Percentiles rank a stretch among this genome's conserved stretches.
Conservation (phyloP, 2,888 invertebrate genomes). For the Microctonus brassicae region DNA sequence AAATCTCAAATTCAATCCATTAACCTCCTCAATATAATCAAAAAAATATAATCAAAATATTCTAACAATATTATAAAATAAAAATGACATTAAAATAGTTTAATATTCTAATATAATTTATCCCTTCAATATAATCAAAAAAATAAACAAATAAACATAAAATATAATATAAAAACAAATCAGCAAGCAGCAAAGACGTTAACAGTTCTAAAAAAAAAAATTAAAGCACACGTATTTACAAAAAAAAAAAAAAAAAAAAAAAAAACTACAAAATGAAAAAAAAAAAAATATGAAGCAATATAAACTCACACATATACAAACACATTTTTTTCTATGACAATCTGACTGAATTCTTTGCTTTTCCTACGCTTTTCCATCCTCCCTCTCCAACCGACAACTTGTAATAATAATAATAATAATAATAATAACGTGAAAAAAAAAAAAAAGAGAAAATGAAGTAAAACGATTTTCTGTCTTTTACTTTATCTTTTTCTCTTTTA, state of each 20-base stretch:
- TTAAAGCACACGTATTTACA: too few species aligned
- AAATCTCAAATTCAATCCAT: background rate
- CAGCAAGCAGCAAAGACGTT: conserved; percentile 5
- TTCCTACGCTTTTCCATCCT: conserved; percentile 27
- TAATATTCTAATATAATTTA: too few species aligned
- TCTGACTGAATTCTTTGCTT: conserved; percentile 39
- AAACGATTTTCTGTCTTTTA: conserved; percentile 15
- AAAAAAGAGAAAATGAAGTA: conserved; percentile 1
- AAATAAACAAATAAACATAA: background rate
- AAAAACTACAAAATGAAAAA: conserved; percentile 8
- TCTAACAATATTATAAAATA: too few species aligned
- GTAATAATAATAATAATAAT: conserved; percentile 51
- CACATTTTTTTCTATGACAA: conserved; percentile 47
- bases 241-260: conserved; percentile 12
- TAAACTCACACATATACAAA: background rate
- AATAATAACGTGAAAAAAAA: background rate
- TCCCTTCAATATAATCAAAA: background rate
- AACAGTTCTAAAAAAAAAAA: too few species aligned
- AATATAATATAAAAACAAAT: background rate
- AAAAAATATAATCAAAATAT: too few species aligned
- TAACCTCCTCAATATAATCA: background rate
- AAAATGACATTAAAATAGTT: too few species aligned
- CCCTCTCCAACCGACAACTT: conserved; percentile 47
- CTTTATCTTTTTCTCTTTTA: conserved; percentile 3
- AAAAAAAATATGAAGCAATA: conserved; percentile 1